These are phyloP conservation scores for Polydrusus cervinus DNA, from an alignment of 2,888 invertebrate genomes.

Conservation along the genomic window DNA sequence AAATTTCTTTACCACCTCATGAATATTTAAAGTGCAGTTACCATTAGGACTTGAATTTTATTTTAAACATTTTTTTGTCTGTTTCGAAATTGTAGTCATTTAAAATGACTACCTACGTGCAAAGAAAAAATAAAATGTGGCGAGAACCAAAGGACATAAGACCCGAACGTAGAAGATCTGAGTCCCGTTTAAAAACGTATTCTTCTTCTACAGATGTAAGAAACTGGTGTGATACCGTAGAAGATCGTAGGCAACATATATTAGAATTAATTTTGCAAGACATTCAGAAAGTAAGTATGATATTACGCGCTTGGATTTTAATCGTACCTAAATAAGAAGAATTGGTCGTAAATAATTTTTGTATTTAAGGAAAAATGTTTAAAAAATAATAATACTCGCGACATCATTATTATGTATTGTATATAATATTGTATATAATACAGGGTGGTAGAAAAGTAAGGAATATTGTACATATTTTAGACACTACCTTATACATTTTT, in stretches of 20 bases:
- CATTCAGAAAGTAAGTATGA: conserved; percentile 52
- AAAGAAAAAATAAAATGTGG: conserved; percentile 53
- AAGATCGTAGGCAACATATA: conserved; percentile 75
- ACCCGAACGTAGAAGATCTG: conserved; percentile 64
- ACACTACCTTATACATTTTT: too few relatives aligned
- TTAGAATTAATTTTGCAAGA: conserved; percentile 72
- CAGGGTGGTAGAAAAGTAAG: too few relatives aligned
- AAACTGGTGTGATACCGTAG: conserved; percentile 75
- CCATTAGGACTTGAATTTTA: neutral
- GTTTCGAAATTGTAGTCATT: conserved; percentile 26
- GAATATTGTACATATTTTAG: too few relatives aligned
- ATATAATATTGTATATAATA: too few relatives aligned
- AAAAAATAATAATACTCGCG: too few relatives aligned
- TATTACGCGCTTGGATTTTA: too few relatives aligned
- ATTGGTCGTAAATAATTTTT: too few relatives aligned
- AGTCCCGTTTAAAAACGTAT: conserved; percentile 75
- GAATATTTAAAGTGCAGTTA: conserved; percentile 15
- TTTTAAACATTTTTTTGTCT: neutral
- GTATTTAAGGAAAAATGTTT: too few relatives aligned
- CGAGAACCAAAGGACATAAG: conserved; percentile 45
- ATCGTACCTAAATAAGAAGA: too few relatives aligned
- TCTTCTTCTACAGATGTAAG: conserved; percentile 75
- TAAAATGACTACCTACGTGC: conserved; percentile 54
- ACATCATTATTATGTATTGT: too few relatives aligned
- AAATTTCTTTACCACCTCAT: conserved; percentile 12